These are phyloP conservation scores for Ophion obscuratus DNA, from an alignment of 2,888 invertebrate species.

Conservation along the genomic window DNA sequence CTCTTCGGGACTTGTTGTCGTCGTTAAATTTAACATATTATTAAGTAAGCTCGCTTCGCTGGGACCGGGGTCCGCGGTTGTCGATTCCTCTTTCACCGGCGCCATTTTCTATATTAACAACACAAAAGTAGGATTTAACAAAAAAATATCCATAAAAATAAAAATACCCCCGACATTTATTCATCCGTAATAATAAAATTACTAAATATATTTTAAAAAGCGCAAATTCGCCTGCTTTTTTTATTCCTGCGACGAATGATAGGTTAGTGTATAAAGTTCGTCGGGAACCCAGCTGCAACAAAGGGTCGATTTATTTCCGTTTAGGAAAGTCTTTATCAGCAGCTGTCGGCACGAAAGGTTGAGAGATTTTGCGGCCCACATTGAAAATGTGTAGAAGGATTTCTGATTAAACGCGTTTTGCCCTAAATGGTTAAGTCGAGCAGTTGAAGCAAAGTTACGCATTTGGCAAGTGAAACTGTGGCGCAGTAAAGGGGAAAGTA, in stretches of 20 bases:
- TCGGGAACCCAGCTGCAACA: not conserved
- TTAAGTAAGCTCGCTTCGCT: constrained; percentile 57
- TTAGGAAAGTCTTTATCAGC: constrained; percentile 48
- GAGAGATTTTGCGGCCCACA: constrained; percentile 30
- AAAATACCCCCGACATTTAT: too few species aligned
- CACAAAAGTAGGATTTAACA: constrained; percentile 39
- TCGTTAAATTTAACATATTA: constrained; percentile 68
- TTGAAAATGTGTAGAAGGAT: constrained; percentile 1
- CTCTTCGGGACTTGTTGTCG: constrained; percentile 68
- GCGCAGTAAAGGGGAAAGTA: constrained; percentile 31
- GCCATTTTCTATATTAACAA: constrained; percentile 78
- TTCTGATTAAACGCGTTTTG: constrained; percentile 9
- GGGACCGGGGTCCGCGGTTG: constrained; percentile 45
- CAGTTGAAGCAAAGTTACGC: constrained; percentile 10
- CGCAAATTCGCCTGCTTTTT: too few species aligned
- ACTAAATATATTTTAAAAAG: too few species aligned
- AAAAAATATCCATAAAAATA: not conserved
- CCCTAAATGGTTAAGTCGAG: not conserved
- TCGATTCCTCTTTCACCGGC: constrained; percentile 73
- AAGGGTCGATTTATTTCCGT: constrained; percentile 35
- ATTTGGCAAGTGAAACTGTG: constrained; percentile 51
- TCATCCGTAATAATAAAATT: too few species aligned
- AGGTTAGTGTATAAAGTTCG: not conserved
- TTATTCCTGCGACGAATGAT: too few species aligned
- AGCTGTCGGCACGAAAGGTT: constrained; percentile 56